phyloP scores from a whole-genome alignment of 2,888 invertebrate species.

The Dichetophora obliterata region DNA sequence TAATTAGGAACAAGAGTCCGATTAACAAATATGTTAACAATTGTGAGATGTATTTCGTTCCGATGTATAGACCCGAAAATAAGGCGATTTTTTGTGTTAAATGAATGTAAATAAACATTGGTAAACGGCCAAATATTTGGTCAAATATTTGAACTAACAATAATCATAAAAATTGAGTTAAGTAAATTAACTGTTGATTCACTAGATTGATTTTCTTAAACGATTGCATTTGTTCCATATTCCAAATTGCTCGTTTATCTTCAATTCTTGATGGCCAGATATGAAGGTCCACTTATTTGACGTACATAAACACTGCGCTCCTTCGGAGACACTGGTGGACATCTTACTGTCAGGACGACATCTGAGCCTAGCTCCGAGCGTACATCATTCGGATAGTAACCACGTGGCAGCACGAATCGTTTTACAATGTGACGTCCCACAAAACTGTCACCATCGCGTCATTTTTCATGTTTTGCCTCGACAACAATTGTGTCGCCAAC shows the following conservation, averaged over 20 bases:
- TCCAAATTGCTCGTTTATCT: neutral
- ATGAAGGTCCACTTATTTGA: slow-evolving; percentile 80
- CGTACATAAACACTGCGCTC: slow-evolving; percentile 81
- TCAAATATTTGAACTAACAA: neutral
- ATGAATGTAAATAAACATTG: too few species aligned
- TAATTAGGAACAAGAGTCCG: neutral
- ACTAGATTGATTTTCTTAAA: neutral
- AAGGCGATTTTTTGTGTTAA: neutral
- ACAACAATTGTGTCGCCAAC: slow-evolving; percentile 74
- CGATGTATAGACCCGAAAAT: neutral
- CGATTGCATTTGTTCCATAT: neutral
- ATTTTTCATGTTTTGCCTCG: slow-evolving; percentile 79
- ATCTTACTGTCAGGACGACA: slow-evolving; percentile 82
- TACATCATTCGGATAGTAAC: slow-evolving; percentile 79
- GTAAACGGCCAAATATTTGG: neutral
- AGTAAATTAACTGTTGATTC: neutral
- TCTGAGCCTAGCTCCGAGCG: slow-evolving; percentile 76
- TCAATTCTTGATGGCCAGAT: slow-evolving; percentile 67
- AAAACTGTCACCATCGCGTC: slow-evolving; percentile 78
- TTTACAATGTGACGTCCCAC: slow-evolving; percentile 86
- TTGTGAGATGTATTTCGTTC: neutral
- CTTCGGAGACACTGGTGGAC: slow-evolving; percentile 72
- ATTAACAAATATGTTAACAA: slow-evolving; percentile 9
- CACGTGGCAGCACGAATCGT: slow-evolving; percentile 77
- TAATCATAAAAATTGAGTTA: neutral